Evolutionary conservation across 2,888 invertebrate species (phyloP).

Genomic region (Iselma pallidipennis): DNA sequence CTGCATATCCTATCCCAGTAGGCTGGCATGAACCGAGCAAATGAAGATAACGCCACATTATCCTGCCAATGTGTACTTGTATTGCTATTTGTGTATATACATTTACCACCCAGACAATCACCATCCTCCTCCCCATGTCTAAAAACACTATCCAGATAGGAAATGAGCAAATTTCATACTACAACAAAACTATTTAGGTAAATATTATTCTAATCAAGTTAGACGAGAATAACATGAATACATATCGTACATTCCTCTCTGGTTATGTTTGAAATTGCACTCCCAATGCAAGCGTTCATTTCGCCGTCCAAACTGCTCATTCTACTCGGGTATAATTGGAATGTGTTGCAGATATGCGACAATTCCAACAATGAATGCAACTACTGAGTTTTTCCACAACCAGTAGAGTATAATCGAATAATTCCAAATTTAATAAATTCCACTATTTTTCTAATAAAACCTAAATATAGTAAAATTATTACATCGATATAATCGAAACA

Average conservation of each 20-base stretch:
- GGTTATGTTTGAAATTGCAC: constrained; percentile 41
- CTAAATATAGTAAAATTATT: no score
- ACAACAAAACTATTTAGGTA: background rate
- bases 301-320: constrained; percentile 46
- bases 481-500: no score
- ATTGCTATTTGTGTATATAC: constrained; percentile 40
- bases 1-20: constrained; percentile 40
- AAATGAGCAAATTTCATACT: background rate
- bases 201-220: background rate
- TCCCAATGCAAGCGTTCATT: constrained; percentile 48
- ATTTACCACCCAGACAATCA: constrained; percentile 20
- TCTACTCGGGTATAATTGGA: constrained; percentile 48
- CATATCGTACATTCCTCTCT: background rate
- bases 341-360: constrained; percentile 44
- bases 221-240: constrained; percentile 6
- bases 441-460: no score
- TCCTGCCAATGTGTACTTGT: constrained; percentile 40
- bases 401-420: constrained; percentile 40
- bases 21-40: constrained; percentile 48
- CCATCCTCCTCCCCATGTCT: constrained; percentile 4
- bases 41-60: constrained; percentile 54
- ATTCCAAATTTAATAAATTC: no score
- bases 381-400: constrained; percentile 44
- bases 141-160: constrained; percentile 4
- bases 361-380: constrained; percentile 42